A percentile compares a stretch with the other conserved stretches of the same genome.
Evolutionary conservation across 2,888 invertebrate species (phyloP).

Genomic region (Aspidiotus rigidus): DNA sequence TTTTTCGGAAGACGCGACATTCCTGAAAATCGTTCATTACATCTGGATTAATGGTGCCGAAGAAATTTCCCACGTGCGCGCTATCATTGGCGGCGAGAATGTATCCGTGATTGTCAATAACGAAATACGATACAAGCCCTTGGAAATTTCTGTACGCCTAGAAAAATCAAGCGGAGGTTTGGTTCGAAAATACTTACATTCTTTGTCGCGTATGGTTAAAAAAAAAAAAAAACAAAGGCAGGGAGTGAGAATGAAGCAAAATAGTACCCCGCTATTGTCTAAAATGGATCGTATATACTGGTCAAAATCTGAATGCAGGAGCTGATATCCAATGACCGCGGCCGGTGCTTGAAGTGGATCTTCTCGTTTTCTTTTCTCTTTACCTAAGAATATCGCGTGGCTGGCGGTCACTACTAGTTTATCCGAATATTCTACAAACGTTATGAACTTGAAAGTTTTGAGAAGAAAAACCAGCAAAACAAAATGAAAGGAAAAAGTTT

Average conservation of each 20-base stretch:
- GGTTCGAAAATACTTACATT: too few relatives aligned
- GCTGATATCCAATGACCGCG: slow-evolving; percentile 61
- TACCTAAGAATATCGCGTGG: slow-evolving; percentile 60
- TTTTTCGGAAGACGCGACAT: slow-evolving; percentile 63
- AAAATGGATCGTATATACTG: slow-evolving; percentile 73
- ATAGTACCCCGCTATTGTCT: too few relatives aligned
- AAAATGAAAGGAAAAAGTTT: background rate
- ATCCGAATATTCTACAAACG: background rate
- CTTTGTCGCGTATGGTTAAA: too few relatives aligned
- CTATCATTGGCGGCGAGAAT: slow-evolving; percentile 68
- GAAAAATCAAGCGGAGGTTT: background rate
- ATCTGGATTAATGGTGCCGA: slow-evolving; percentile 64
- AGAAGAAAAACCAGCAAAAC: too few relatives aligned
- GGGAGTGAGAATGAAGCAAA: too few relatives aligned
- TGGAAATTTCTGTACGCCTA: background rate
- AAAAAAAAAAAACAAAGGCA: too few relatives aligned
- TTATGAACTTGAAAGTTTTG: background rate
- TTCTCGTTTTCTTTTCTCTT: slow-evolving; percentile 40
- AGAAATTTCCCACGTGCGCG: slow-evolving; percentile 70
- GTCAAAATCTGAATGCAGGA: slow-evolving; percentile 65
- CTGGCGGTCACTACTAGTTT: slow-evolving; percentile 64
- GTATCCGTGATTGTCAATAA: slow-evolving; percentile 89
- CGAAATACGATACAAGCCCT: slow-evolving; percentile 40
- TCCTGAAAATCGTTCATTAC: slow-evolving; percentile 61
- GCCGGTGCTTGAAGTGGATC: slow-evolving; percentile 44